A percentile compares a stretch with the other conserved stretches of the same genome.
Conservation (phyloP, 2,797 vertebrate genomes). For the Sebastes flavidus region DNA sequence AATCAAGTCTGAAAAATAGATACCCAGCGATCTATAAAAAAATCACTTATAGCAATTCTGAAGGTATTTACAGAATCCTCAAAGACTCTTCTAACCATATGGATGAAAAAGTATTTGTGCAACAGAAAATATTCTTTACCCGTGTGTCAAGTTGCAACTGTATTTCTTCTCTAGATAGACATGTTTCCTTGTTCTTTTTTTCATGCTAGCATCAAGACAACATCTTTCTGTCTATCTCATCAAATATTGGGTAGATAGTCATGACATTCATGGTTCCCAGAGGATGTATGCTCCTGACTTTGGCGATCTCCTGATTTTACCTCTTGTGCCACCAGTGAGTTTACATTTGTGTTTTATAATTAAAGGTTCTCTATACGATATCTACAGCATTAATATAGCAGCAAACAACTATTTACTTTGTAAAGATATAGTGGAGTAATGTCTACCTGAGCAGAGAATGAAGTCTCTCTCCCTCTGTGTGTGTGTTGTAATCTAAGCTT, state of each 20-base stretch:
- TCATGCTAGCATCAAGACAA: accelerated
- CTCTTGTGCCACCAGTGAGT: background rate
- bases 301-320: background rate
- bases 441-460: too few species aligned
- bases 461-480: too few species aligned
- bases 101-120: background rate
- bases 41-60: background rate
- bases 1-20: background rate
- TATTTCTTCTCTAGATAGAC: background rate
- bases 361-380: too few species aligned
- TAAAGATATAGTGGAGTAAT: too few species aligned
- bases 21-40: background rate
- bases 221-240: background rate
- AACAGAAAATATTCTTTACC: background rate
- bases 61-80: background rate
- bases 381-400: too few species aligned
- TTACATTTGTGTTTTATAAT: background rate
- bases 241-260: background rate
- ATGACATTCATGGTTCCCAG: background rate
- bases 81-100: background rate
- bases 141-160: background rate
- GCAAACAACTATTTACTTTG: too few species aligned
- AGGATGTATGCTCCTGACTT: background rate
- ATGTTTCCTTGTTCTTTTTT: background rate
- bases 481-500: too few species aligned